phyloP scores from a whole-genome alignment of 2,888 invertebrate species.

The Phytoseiulus persimilis region DNA sequence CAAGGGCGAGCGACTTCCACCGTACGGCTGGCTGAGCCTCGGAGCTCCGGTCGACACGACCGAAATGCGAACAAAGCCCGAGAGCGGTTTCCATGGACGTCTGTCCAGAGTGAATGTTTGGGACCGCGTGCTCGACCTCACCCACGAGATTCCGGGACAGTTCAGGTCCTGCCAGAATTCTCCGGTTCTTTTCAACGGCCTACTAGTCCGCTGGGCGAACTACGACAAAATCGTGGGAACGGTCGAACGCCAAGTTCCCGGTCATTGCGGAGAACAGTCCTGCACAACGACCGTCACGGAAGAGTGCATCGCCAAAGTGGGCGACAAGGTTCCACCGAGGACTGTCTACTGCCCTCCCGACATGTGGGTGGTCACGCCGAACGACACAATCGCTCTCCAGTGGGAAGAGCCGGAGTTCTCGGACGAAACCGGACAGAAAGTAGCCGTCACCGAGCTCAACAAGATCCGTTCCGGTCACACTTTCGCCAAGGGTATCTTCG shows the following conservation, averaged over 20 bases:
- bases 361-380: slow-evolving; percentile 83
- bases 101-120: slow-evolving; percentile 88
- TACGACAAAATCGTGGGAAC: slow-evolving; percentile 80
- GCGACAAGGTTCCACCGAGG: slow-evolving; percentile 73
- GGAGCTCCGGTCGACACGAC: slow-evolving; percentile 74
- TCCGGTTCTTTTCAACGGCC: slow-evolving; percentile 73
- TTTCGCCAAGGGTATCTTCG: slow-evolving; percentile 46
- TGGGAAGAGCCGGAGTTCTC: slow-evolving; percentile 88
- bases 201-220: slow-evolving; percentile 84
- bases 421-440: slow-evolving; percentile 67
- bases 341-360: slow-evolving; percentile 86
- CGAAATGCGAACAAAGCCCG: slow-evolving; percentile 67
- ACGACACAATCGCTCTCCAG: slow-evolving; percentile 76
- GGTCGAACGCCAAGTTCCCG: slow-evolving; percentile 80
- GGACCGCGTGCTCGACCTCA: slow-evolving; percentile 80
- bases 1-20: slow-evolving; percentile 67
- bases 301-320: slow-evolving; percentile 72
- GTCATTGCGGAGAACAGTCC: slow-evolving; percentile 77
- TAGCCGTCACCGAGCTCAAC: slow-evolving; percentile 8
- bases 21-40: slow-evolving; percentile 74
- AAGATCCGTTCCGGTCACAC: slow-evolving; percentile 43
- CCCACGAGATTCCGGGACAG: slow-evolving; percentile 84
- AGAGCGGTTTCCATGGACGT: slow-evolving; percentile 88
- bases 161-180: slow-evolving; percentile 84
- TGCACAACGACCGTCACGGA: slow-evolving; percentile 75